These are phyloP conservation scores for Pteria penguin DNA, from an alignment of 2,888 invertebrate genomes.

Conservation along the genomic window DNA sequence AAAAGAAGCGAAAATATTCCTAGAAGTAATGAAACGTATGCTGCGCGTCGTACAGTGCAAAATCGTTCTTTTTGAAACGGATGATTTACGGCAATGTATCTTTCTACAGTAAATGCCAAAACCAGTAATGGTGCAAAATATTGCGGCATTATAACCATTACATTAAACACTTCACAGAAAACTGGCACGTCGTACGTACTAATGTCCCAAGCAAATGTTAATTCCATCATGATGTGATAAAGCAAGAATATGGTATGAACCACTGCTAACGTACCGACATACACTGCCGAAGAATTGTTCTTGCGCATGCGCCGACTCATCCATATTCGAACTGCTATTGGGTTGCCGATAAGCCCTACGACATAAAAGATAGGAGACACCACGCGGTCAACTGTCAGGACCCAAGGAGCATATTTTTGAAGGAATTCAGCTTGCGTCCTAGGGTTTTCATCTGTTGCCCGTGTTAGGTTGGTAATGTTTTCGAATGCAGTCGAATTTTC, in stretches of 20 bases:
- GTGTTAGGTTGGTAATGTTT: conserved; percentile 6
- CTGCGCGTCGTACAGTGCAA: conserved; percentile 75
- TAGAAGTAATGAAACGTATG: conserved; percentile 64
- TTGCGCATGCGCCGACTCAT: conserved; percentile 70
- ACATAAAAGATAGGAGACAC: conserved; percentile 77
- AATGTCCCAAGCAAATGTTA: conserved; percentile 76
- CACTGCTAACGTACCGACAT: conserved; percentile 76
- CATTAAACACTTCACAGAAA: conserved; percentile 74
- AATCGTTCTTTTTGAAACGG: conserved; percentile 74
- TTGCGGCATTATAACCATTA: conserved; percentile 72
- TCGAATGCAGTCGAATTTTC: conserved; percentile 26
- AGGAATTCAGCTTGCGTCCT: conserved; percentile 14
- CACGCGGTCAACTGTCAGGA: conserved; percentile 70
- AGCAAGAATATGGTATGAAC: conserved; percentile 74
- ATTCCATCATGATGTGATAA: conserved; percentile 74
- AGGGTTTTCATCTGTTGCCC: background rate
- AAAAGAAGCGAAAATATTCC: conserved; percentile 62
- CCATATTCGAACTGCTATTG: conserved; percentile 77
- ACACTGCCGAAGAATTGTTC: conserved; percentile 79
- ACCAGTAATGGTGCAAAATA: conserved; percentile 78
- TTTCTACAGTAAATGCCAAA: conserved; percentile 78
- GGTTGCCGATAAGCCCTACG: conserved; percentile 76
- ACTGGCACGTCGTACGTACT: conserved; percentile 63
- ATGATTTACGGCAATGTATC: conserved; percentile 77
- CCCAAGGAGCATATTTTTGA: conserved; percentile 61